These are phyloP conservation scores for Salticus scenicus DNA, from an alignment of 2,888 invertebrate species.

Conservation along the genomic window DNA sequence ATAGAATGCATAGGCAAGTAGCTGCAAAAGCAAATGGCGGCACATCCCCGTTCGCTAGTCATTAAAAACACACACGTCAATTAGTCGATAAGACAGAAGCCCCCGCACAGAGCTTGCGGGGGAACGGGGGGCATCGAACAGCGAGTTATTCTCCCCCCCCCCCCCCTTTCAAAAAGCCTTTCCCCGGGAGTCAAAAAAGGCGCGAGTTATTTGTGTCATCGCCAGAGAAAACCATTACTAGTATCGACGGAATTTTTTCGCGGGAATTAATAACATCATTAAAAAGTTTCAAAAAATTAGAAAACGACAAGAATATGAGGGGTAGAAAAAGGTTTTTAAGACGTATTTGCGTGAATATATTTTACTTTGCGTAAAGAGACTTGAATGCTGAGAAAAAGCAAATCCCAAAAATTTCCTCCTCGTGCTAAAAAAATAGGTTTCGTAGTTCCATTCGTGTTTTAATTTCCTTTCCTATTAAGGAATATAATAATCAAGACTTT, in stretches of 20 bases:
- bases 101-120: slow-evolving; percentile 33
- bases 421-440: too few species aligned
- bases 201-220: slow-evolving; percentile 65
- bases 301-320: slow-evolving; percentile 1
- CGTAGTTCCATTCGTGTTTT: too few species aligned
- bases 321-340: neutral
- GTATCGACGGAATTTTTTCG: slow-evolving; percentile 61
- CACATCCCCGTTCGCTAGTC: slow-evolving; percentile 59
- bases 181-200: slow-evolving; percentile 62
- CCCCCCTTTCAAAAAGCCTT: slow-evolving; percentile 16
- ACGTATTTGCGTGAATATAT: neutral
- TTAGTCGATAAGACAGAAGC: slow-evolving; percentile 70
- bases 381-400: neutral
- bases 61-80: slow-evolving; percentile 71
- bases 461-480: too few species aligned
- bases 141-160: neutral
- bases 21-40: slow-evolving; percentile 60
- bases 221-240: slow-evolving; percentile 68
- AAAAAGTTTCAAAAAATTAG: neutral
- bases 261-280: slow-evolving; percentile 7
- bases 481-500: too few species aligned
- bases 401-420: too few species aligned
- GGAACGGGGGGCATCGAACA: slow-evolving; percentile 11
- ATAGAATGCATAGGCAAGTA: slow-evolving; percentile 67
- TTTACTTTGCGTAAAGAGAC: neutral